Conservation (phyloP, 2,113 vertebrate genomes). For the Indicator maculatus region DNA sequence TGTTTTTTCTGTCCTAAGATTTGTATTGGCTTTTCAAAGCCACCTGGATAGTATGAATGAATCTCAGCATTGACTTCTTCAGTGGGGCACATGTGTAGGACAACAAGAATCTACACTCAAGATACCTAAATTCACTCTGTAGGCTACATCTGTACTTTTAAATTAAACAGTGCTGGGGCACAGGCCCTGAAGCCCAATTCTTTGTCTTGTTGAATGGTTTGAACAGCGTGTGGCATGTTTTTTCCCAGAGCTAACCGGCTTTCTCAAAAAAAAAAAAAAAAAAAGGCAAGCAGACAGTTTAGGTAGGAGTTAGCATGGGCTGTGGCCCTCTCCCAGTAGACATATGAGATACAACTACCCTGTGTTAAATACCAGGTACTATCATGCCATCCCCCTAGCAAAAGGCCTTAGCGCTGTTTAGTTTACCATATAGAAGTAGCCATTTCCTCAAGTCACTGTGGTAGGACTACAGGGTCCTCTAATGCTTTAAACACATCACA, state of each 20-base stretch:
- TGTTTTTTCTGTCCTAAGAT: constrained; percentile 3
- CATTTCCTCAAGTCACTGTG: not conserved
- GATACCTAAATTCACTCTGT: not conserved
- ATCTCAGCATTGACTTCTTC: not conserved
- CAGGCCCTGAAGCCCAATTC: not conserved
- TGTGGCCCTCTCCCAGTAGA: not conserved
- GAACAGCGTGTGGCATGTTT: not conserved
- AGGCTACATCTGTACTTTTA: not conserved
- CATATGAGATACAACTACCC: not conserved
- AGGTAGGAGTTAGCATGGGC: not conserved
- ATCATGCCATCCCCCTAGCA: not conserved
- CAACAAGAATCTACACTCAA: not conserved
- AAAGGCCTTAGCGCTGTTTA: not conserved
- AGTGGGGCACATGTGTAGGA: accelerated
- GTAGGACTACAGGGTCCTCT: not conserved
- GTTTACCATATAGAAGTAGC: not conserved
- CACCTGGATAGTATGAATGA: not conserved
- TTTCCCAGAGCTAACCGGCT: not conserved
- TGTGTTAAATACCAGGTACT: not conserved
- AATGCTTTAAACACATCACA: not conserved
- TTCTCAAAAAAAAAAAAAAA: not conserved
- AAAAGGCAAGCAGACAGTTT: not conserved
- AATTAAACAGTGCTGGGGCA: not conserved
- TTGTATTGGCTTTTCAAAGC: constrained; percentile 22
- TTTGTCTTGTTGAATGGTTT: not conserved